Conservation (phyloP, 2,888 invertebrate species). For the Biston betularia region DNA sequence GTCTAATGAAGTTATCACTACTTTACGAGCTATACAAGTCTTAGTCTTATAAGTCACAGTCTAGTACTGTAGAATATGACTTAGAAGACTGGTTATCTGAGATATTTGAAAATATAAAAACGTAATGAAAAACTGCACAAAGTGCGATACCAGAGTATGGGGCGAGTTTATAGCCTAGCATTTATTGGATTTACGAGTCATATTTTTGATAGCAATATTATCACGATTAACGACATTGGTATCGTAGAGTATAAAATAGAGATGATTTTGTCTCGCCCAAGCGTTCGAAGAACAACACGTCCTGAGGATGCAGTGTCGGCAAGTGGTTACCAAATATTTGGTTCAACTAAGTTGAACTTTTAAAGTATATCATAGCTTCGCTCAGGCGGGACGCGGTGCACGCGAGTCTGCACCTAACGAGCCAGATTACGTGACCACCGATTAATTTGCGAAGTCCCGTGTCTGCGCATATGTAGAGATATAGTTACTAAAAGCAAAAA, state of each 20-base stretch:
- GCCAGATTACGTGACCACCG: constrained; percentile 51
- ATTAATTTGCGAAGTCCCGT: constrained; percentile 56
- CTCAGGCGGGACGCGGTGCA: constrained; percentile 23
- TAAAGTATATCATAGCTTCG: constrained; percentile 9
- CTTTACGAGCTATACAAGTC: too few relatives aligned
- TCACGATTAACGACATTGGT: constrained; percentile 43
- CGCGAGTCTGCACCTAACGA: constrained; percentile 55
- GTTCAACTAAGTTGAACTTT: too few relatives aligned
- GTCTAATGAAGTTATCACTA: too few relatives aligned
- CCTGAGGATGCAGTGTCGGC: too few relatives aligned
- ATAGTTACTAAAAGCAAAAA: neutral
- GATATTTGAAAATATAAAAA: too few relatives aligned
- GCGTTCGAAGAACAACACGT: too few relatives aligned
- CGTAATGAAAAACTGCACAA: neutral
- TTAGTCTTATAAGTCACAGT: too few relatives aligned
- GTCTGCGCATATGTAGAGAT: constrained; percentile 27
- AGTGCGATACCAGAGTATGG: neutral
- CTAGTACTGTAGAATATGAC: too few relatives aligned
- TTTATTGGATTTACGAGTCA: constrained; percentile 54
- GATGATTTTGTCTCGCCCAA: too few relatives aligned
- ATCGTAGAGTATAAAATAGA: neutral
- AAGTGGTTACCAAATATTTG: too few relatives aligned
- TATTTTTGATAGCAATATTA: constrained; percentile 49
- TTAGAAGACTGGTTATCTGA: too few relatives aligned
- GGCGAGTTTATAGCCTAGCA: constrained; percentile 46